phyloP scores from a whole-genome alignment of 2,888 invertebrate species.

The Eupelmus urozonus region DNA sequence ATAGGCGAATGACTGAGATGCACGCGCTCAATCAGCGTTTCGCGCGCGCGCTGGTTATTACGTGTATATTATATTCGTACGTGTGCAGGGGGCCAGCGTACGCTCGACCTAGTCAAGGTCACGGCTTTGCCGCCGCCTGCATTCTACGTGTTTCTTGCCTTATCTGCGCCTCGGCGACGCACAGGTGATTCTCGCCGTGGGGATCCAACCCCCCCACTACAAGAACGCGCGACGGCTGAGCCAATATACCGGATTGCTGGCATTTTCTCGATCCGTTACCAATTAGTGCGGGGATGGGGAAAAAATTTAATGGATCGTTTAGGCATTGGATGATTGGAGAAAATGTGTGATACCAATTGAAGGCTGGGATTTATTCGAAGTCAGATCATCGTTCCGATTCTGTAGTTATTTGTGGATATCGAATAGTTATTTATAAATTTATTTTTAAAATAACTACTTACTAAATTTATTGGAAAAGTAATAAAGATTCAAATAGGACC shows the following conservation, averaged over 20 bases:
- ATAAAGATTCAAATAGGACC: too few relatives aligned
- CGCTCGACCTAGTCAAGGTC: slow-evolving; percentile 76
- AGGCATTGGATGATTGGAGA: neutral
- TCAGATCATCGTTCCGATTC: too few relatives aligned
- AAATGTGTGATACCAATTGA: too few relatives aligned
- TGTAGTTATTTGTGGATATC: too few relatives aligned
- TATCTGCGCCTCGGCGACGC: slow-evolving; percentile 64
- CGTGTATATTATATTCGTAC: slow-evolving; percentile 23
- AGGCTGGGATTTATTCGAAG: too few relatives aligned
- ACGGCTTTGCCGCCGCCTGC: slow-evolving; percentile 66
- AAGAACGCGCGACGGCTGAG: neutral
- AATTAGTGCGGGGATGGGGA: neutral
- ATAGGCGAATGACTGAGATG: slow-evolving; percentile 48
- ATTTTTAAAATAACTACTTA: too few relatives aligned
- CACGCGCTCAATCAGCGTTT: slow-evolving; percentile 67
- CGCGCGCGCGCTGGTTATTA: slow-evolving; percentile 27
- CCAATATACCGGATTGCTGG: slow-evolving; percentile 1
- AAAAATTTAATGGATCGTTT: neutral
- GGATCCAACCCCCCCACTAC: too few relatives aligned
- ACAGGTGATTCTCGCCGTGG: slow-evolving; percentile 1
- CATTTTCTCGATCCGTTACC: neutral
- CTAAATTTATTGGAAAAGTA: too few relatives aligned
- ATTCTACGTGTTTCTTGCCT: slow-evolving; percentile 76
- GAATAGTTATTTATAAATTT: too few relatives aligned
- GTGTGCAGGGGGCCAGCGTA: slow-evolving; percentile 64